These are phyloP conservation scores for Ciconia stormi DNA, from an alignment of 2,113 vertebrate genomes.

Conservation along the genomic window DNA sequence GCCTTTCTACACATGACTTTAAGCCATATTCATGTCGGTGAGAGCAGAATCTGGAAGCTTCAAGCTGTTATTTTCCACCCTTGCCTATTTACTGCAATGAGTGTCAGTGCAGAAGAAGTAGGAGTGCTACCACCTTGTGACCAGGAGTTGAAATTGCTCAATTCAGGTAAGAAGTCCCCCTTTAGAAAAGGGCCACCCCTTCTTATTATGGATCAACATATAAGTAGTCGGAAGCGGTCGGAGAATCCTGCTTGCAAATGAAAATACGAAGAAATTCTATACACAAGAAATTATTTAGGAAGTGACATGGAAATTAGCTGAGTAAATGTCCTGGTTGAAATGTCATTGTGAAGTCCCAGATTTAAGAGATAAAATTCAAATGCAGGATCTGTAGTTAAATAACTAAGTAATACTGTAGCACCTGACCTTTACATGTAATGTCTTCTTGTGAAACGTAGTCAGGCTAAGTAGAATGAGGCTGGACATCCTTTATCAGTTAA, in stretches of 20 bases:
- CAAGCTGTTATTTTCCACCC: background rate
- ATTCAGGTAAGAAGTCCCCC: rapidly evolving
- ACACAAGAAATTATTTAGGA: background rate
- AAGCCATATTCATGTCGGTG: background rate
- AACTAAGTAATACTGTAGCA: background rate
- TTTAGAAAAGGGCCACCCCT: background rate
- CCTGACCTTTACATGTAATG: background rate
- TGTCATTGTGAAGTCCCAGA: background rate
- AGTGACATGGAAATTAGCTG: background rate
- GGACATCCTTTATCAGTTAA: background rate
- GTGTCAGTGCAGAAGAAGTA: background rate
- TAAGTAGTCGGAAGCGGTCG: background rate
- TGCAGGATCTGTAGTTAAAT: background rate
- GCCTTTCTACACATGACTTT: background rate
- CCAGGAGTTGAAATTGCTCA: background rate
- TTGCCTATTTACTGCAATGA: background rate
- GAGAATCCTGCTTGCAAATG: background rate
- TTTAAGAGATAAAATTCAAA: background rate
- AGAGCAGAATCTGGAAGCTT: background rate
- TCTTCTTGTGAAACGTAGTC: background rate
- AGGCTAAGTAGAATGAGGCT: background rate
- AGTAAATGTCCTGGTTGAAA: background rate
- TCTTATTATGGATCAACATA: no score
- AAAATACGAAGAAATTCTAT: background rate
- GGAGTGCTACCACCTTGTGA: background rate